phyloP scores from a whole-genome alignment of 2,113 vertebrate genomes.

The Numida meleagris region DNA sequence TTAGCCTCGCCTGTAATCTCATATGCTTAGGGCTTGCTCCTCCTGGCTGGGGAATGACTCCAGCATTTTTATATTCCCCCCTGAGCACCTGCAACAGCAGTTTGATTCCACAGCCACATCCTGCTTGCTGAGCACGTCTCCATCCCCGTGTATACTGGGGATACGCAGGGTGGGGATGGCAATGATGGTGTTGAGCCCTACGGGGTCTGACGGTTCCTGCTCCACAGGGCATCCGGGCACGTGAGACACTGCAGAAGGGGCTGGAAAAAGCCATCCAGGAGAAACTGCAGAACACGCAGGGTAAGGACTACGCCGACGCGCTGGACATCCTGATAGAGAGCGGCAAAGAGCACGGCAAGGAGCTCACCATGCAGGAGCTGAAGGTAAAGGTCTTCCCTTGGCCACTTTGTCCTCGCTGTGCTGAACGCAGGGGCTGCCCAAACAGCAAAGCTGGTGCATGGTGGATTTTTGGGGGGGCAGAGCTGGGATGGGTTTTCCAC shows the following conservation, averaged over 20 bases:
- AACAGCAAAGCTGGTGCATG: not conserved
- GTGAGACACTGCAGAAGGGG: conserved; percentile 90
- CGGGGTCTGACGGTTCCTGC: not conserved
- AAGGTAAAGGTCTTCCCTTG: conserved; percentile 79
- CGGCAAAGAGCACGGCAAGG: conserved; percentile 92
- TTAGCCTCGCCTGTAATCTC: conserved; percentile 42
- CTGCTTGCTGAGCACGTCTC: not conserved
- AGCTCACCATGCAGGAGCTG: conserved; percentile 97
- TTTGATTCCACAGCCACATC: not conserved
- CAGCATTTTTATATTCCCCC: not conserved
- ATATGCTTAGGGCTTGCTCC: not conserved
- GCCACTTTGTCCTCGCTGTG: accelerated
- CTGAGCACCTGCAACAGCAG: not conserved
- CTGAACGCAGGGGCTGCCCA: accelerated
- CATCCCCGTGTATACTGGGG: not conserved
- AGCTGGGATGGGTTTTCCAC: not conserved
- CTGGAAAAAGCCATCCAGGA: conserved; percentile 96
- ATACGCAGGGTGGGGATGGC: not conserved
- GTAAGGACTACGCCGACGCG: conserved; percentile 93
- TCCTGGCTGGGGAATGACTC: not conserved
- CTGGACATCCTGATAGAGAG: conserved; percentile 96
- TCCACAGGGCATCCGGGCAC: conserved; percentile 90
- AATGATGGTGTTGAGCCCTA: accelerated
- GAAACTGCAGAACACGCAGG: conserved; percentile 90
- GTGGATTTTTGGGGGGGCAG: not conserved